phyloP scores from a whole-genome alignment of 2,888 invertebrate species.

The Trissoscelio sp. region DNA sequence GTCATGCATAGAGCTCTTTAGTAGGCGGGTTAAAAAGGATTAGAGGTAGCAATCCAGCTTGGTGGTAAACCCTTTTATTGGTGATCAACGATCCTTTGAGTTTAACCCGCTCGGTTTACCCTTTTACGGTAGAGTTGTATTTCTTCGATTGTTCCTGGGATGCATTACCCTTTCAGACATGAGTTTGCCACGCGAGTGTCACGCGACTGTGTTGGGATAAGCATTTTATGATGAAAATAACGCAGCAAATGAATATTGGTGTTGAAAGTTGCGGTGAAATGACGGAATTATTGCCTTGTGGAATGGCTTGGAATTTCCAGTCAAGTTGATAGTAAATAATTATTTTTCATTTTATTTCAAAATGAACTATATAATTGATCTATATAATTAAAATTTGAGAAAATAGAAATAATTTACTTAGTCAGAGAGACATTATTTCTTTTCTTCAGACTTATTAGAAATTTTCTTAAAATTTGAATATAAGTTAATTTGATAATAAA shows the following conservation, averaged over 20 bases:
- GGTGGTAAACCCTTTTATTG: conserved; percentile 80
- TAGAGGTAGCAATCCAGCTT: conserved; percentile 73
- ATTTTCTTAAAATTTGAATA: no score
- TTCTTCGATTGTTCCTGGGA: conserved; percentile 77
- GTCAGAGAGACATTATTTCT: no score
- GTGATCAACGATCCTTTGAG: conserved; percentile 80
- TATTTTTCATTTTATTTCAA: no score
- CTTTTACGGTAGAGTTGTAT: conserved; percentile 77
- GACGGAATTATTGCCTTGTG: no score
- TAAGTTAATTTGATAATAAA: no score
- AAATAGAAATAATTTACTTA: no score
- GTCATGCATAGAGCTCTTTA: conserved; percentile 72
- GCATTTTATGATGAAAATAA: conserved; percentile 43
- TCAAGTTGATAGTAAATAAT: no score
- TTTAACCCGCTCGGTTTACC: conserved; percentile 79
- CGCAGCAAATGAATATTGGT: conserved; percentile 10
- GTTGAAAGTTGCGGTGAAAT: no score
- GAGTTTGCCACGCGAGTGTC: conserved; percentile 72
- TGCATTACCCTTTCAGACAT: conserved; percentile 63
- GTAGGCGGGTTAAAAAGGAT: conserved; percentile 79
- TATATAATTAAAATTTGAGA: no score
- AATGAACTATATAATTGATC: no score
- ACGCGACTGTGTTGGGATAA: conserved; percentile 56
- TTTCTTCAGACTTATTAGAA: no score
- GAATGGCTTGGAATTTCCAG: no score